Conservation (phyloP, 2,797 vertebrate species). For the Brachymystax lenok region DNA sequence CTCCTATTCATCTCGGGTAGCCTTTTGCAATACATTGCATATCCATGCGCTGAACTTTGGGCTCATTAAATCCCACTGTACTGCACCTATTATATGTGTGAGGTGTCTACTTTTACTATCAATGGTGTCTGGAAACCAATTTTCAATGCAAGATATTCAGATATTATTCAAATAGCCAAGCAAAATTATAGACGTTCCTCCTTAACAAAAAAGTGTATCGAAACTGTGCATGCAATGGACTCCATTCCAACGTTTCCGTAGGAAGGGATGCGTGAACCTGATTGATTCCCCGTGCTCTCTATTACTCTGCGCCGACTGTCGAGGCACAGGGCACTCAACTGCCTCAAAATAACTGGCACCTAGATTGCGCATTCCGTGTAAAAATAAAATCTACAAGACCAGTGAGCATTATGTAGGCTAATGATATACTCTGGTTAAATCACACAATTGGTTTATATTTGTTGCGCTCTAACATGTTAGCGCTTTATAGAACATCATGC, state of each 20-base stretch:
- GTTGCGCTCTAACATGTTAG: neutral
- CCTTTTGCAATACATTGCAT: neutral
- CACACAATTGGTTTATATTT: neutral
- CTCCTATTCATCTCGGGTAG: neutral
- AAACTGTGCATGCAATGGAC: neutral
- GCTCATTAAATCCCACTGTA: neutral
- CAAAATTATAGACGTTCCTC: no score
- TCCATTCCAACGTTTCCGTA: neutral
- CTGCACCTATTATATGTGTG: neutral
- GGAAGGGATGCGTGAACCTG: neutral
- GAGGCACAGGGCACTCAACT: neutral
- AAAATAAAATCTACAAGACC: neutral
- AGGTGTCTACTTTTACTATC: neutral
- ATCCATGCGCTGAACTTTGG: neutral
- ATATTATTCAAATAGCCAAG: neutral
- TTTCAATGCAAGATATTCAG: neutral
- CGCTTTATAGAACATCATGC: neutral
- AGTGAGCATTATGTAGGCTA: neutral
- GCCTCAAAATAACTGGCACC: neutral
- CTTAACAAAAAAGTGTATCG: neutral
- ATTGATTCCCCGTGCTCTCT: constrained; percentile 24
- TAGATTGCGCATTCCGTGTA: neutral
- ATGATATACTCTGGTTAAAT: neutral
- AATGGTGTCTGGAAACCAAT: no score
- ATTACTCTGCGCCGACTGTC: constrained; percentile 4